These are phyloP conservation scores for Unio pictorum DNA, from an alignment of 2,888 invertebrate genomes.

Conservation along the genomic window DNA sequence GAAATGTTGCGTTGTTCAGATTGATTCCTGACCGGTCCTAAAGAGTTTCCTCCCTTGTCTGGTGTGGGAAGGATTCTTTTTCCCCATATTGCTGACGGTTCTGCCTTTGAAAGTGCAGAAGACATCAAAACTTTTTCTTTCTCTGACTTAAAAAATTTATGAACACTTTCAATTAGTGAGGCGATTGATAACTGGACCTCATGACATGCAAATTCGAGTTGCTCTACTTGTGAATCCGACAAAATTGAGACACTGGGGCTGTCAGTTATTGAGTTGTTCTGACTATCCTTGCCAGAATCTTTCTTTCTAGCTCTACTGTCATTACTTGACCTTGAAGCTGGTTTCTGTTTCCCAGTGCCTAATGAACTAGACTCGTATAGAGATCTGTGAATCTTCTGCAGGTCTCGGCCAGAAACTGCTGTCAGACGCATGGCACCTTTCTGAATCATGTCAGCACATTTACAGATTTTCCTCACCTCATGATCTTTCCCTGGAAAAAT, in stretches of 20 bases:
- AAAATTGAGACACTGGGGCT: conserved; percentile 38
- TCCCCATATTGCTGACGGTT: conserved; percentile 11
- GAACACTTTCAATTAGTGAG: conserved; percentile 37
- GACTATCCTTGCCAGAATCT: conserved; percentile 10
- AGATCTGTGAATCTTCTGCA: conserved; percentile 8
- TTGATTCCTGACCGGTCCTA: background rate
- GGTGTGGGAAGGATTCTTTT: conserved; percentile 22
- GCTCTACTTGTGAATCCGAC: conserved; percentile 51
- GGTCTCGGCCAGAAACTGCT: conserved; percentile 22
- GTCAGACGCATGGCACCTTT: conserved; percentile 42
- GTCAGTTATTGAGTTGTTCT: conserved; percentile 14
- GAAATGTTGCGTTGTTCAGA: too few relatives aligned
- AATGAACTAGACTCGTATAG: background rate
- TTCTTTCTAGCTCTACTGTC: background rate
- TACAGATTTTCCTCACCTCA: conserved; percentile 42
- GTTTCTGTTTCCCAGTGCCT: too few relatives aligned
- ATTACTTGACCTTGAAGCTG: too few relatives aligned
- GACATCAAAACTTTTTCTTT: conserved; percentile 10
- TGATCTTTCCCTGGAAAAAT: conserved; percentile 36
- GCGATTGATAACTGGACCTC: conserved; percentile 39
- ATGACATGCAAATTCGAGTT: conserved; percentile 42
- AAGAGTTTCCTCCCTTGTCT: conserved; percentile 13
- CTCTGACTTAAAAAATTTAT: conserved; percentile 30
- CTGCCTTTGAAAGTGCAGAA: conserved; percentile 2
- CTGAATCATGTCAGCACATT: conserved; percentile 56